Conservation (phyloP, 35 echinoderm and acorn worm species). For the Apostichopus parvimensis region DNA sequence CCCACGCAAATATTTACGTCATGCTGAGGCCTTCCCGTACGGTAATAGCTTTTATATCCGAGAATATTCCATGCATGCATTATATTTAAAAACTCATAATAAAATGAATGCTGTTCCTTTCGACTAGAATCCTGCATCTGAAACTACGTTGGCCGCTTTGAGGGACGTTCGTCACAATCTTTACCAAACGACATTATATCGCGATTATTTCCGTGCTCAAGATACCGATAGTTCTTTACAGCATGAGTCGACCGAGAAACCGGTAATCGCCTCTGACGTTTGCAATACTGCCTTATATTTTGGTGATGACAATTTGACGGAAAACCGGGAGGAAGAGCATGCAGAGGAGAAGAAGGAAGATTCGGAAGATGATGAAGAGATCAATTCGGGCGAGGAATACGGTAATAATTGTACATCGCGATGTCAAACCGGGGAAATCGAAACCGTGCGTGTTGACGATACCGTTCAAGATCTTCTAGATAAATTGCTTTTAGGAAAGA, state of each 20-base stretch:
- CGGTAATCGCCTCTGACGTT: neutral
- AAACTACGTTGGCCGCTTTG: neutral
- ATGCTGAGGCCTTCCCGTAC: no score
- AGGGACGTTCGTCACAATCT: conserved; percentile 14
- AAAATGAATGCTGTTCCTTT: no score
- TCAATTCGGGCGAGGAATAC: neutral
- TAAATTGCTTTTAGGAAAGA: neutral
- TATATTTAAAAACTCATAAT: no score
- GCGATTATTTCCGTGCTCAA: conserved; percentile 11
- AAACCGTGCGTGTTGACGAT: neutral
- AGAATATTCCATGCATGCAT: no score
- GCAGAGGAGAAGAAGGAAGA: conserved; percentile 14
- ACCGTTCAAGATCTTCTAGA: conserved; percentile 2
- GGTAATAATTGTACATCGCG: conserved; percentile 11
- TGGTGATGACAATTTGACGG: neutral
- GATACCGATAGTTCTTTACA: neutral
- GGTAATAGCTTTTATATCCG: no score
- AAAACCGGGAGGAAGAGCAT: neutral
- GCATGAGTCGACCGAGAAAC: neutral
- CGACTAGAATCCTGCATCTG: neutral
- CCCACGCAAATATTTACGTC: no score
- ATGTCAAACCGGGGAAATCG: neutral
- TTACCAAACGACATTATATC: conserved; percentile 31
- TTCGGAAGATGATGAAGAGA: conserved; percentile 32
- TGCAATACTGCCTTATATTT: neutral